Evolutionary conservation across 2,888 invertebrate genomes (phyloP), one percentile per base, ranked within the genome.

Genomic region (Pammene aurita): DNA sequence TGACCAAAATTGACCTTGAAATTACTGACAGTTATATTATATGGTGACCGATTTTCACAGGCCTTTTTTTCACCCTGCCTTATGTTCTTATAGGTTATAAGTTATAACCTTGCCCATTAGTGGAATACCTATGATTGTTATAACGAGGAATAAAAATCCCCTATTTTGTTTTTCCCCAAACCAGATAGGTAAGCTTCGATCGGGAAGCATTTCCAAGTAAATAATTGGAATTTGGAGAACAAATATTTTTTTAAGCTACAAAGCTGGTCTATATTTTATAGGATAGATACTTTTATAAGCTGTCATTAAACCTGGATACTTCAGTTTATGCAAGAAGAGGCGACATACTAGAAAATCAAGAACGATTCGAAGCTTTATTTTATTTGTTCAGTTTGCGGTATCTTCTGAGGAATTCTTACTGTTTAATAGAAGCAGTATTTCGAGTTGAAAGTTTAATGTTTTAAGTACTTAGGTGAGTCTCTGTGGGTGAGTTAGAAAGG

Each of bases 351-450:
- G 52, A 6, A 13, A 5, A 16, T 48, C 26, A 26, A 26, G 52
- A 6, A 13, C 26, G 26, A 26, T 14, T 52, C 52, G 26, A 11
- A 2, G 26, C 52, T 52, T 52, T 26, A 52, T 52, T n/a, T 52
- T 56, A 56, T 56, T 48, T 56, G 52, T 60, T 52, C 35, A 50
- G 48, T 66, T 52, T 35, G 50, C 52, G 66, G 35, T 50, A 34
- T 66, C 50, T 57, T 66, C 57, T 52, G 41, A 13, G 34, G 58
- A 52, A 41, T 66, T 38, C 50, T 57, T 58, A 16, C 7, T 26
- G 26, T 52, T 66, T 52, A 58, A 60, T 52, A 35, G 10, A 26
- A 26, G 14, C n/a, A n/a, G n/a, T 44, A 44, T 52, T 54, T 52
- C 44, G 42, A 41, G 58, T 54, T 18, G 26, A 18, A 58, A 42